phyloP scores from a whole-genome alignment of 2,888 invertebrate genomes.

The Anagyrus pseudococci region DNA sequence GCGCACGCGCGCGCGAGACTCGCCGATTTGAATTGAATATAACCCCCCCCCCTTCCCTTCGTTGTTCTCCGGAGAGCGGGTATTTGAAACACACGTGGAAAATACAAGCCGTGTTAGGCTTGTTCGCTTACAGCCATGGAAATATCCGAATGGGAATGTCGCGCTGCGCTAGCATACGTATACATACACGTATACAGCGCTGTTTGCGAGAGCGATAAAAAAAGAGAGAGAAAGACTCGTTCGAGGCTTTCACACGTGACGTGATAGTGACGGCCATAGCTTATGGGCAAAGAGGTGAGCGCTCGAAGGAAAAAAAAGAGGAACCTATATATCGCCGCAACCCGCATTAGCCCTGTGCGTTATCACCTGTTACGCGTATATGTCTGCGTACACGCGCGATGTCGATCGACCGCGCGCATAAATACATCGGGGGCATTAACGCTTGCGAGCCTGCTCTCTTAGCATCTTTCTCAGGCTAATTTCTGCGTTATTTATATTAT shows the following conservation, averaged over 20 bases:
- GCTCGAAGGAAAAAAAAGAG: conserved; percentile 17
- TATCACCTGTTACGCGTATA: conserved; percentile 18
- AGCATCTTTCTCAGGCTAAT: no score
- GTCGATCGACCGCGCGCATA: conserved; percentile 2
- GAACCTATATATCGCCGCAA: conserved; percentile 16
- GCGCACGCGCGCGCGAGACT: background rate
- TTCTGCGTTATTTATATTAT: no score
- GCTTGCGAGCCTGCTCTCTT: no score
- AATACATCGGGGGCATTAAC: background rate
- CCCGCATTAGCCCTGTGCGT: conserved; percentile 31
- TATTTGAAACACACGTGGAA: no score
- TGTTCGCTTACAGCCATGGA: no score
- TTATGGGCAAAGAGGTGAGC: background rate
- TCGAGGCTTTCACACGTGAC: no score
- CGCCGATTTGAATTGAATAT: background rate
- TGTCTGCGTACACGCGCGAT: background rate
- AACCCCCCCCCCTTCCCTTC: background rate
- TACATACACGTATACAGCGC: no score
- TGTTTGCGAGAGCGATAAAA: no score
- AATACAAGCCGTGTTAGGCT: no score
- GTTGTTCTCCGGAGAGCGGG: background rate
- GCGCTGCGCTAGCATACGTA: no score
- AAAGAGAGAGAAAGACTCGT: background rate
- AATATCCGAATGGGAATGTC: background rate
- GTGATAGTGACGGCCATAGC: conserved; percentile 24